Conservation (phyloP, 2,113 vertebrate genomes). For the Penelope pileata region DNA sequence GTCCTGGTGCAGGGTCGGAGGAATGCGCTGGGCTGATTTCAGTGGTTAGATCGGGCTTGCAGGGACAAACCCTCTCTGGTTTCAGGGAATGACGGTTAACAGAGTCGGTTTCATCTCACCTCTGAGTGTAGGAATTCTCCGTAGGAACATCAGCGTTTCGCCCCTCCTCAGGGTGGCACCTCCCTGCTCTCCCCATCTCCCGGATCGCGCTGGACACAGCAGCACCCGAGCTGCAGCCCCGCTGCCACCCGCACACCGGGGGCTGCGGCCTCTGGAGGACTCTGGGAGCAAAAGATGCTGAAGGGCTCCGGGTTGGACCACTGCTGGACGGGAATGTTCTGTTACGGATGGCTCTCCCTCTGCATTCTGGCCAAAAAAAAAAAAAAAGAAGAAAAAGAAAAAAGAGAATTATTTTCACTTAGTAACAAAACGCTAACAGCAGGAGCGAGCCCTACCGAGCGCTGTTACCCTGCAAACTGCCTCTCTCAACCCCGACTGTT, state of each 20-base stretch:
- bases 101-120: neutral
- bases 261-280: neutral
- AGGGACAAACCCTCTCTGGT: conserved; percentile 32
- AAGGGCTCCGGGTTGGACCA: neutral
- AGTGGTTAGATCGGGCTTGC: neutral
- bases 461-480: neutral
- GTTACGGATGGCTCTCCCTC: fast-evolving
- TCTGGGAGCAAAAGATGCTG: neutral
- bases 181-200: too few relatives aligned
- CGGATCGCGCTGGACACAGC: too few relatives aligned
- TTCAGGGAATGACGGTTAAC: conserved; percentile 1
- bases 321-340: neutral
- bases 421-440: neutral
- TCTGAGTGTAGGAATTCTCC: neutral
- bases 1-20: too few relatives aligned
- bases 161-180: too few relatives aligned
- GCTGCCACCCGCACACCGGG: too few relatives aligned
- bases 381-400: neutral
- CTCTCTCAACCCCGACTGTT: neutral
- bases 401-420: neutral
- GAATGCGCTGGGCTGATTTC: too few relatives aligned
- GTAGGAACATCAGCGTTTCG: too few relatives aligned
- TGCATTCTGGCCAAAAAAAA: neutral
- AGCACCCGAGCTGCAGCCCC: too few relatives aligned
- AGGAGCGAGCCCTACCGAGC: neutral